Conservation (phyloP, 2,113 vertebrate genomes). For the Poeciliopsis prolifica region DNA sequence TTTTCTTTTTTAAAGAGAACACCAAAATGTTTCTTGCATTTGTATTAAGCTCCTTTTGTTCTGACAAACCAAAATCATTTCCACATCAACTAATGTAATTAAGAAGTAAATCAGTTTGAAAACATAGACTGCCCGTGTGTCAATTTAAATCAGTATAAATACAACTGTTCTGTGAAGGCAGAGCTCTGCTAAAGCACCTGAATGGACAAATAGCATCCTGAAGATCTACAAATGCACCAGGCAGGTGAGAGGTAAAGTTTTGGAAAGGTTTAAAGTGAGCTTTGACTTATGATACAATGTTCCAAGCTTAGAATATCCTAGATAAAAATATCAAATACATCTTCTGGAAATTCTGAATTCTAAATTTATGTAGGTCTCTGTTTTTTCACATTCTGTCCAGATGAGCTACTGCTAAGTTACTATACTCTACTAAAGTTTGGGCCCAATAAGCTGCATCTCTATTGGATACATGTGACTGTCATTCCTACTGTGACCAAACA, state of each 20-base stretch:
- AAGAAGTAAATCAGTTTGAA: not conserved
- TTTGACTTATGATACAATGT: too few species aligned
- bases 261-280: too few species aligned
- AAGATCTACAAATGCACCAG: too few species aligned
- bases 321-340: too few species aligned
- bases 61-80: not conserved
- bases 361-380: not conserved
- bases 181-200: too few species aligned
- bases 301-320: too few species aligned
- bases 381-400: conserved; percentile 22
- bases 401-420: conserved; percentile 5
- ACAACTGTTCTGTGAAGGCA: too few species aligned
- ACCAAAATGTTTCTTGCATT: not conserved
- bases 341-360: not conserved
- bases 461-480: conserved; percentile 56
- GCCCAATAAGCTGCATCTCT: conserved; percentile 25
- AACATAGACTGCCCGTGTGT: not conserved
- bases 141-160: too few species aligned
- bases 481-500: conserved; percentile 43
- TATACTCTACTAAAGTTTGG: conserved; percentile 1
- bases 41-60: not conserved
- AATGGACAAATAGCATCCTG: too few species aligned
- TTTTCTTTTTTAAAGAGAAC: not conserved
- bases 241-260: too few species aligned
- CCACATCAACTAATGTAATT: not conserved